Conservation (phyloP, 2,797 vertebrate genomes). For the Holocentrus rufus region DNA sequence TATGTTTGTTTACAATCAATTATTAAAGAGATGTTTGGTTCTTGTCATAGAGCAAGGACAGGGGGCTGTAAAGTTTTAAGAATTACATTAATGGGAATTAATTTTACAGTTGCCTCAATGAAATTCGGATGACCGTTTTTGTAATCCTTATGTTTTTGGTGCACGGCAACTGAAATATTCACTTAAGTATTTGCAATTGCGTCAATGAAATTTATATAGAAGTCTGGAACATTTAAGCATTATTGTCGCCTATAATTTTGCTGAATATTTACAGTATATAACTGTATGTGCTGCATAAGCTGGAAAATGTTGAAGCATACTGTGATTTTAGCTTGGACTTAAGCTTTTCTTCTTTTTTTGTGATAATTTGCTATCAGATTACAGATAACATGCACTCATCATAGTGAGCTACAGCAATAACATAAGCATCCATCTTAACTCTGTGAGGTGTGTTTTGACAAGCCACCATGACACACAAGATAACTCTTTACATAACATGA, state of each 20-base stretch:
- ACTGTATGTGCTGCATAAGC: neutral
- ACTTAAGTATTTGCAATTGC: too few relatives aligned
- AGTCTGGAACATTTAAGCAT: too few relatives aligned
- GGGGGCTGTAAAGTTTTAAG: neutral
- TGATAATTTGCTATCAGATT: neutral
- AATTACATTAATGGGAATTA: too few relatives aligned
- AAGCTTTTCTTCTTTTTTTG: too few relatives aligned
- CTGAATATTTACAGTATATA: too few relatives aligned
- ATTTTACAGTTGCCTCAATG: neutral
- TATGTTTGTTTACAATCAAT: constrained; percentile 51
- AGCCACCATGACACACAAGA: neutral
- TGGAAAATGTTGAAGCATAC: neutral
- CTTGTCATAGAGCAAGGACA: neutral
- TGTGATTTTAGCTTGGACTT: neutral
- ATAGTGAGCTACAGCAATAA: neutral
- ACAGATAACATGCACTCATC: neutral
- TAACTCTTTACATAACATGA: constrained; percentile 1
- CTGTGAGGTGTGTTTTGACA: constrained; percentile 27
- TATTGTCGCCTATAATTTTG: too few relatives aligned
- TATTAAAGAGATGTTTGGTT: constrained; percentile 41
- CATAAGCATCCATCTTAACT: neutral
- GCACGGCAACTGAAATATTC: too few relatives aligned
- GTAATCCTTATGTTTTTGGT: too few relatives aligned
- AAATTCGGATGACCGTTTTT: too few relatives aligned
- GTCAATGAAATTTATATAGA: too few relatives aligned